phyloP scores from a whole-genome alignment of 2,113 vertebrate genomes.

The Xiphophorus couchianus region DNA sequence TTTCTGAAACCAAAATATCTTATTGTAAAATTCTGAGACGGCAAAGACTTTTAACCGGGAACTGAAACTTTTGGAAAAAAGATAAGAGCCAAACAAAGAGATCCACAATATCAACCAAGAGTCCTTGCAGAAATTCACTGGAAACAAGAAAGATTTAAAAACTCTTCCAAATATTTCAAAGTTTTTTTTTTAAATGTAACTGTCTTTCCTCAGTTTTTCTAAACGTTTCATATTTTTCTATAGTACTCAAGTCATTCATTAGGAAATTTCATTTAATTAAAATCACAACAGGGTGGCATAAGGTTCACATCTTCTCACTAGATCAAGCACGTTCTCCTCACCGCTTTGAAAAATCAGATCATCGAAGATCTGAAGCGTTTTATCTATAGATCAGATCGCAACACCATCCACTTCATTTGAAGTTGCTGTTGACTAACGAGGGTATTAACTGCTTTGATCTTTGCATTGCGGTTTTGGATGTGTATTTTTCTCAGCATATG shows the following conservation, averaged over 20 bases:
- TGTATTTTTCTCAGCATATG: not conserved
- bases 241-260: not conserved
- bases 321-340: not conserved
- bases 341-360: not conserved
- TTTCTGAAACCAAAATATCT: not conserved
- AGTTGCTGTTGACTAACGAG: not conserved
- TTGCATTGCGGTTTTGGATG: not conserved
- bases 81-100: not conserved
- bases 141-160: not conserved
- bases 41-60: not conserved
- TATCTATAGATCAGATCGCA: not conserved
- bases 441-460: constrained; percentile 2
- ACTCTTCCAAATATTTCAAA: not conserved
- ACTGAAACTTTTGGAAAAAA: not conserved
- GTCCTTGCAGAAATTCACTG: no score
- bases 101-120: no score
- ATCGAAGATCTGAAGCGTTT: not conserved
- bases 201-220: not conserved
- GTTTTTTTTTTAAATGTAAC: not conserved
- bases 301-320: not conserved
- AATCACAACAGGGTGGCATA: not conserved
- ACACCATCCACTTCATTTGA: constrained; percentile 13
- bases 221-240: not conserved
- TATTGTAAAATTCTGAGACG: not conserved
- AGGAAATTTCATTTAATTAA: not conserved